These are phyloP conservation scores for Plagiodera versicolora DNA, from an alignment of 2,888 invertebrate species.

Conservation along the genomic window DNA sequence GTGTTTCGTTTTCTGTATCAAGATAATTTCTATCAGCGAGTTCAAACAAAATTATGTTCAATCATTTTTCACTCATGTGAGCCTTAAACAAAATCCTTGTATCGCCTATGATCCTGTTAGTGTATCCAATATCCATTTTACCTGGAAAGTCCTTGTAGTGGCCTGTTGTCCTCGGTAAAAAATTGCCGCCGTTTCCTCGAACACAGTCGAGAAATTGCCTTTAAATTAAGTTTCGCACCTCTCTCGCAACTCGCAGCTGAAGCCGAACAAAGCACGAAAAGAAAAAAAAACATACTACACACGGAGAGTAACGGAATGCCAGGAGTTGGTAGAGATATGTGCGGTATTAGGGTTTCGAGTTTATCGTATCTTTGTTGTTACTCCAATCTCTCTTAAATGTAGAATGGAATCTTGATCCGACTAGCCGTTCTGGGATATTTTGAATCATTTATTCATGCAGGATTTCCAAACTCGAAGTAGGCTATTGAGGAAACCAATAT, in stretches of 20 bases:
- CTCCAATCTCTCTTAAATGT: background rate
- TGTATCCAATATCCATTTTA: background rate
- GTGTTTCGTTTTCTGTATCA: no score
- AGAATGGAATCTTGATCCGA: background rate
- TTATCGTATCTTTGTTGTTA: background rate
- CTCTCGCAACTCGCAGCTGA: background rate
- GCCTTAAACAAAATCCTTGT: no score
- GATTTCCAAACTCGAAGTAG: no score
- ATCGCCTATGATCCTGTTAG: background rate
- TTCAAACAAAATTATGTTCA: no score
- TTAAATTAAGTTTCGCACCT: slow-evolving; percentile 26
- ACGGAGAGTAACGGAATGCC: background rate
- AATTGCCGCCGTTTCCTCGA: slow-evolving; percentile 23
- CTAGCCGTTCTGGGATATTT: background rate
- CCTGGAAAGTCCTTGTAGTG: background rate
- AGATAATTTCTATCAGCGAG: no score
- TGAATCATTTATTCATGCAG: no score
- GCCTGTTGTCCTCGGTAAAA: slow-evolving; percentile 22
- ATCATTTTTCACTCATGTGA: no score
- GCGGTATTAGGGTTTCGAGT: background rate
- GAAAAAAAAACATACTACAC: background rate
- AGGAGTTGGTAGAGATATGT: background rate
- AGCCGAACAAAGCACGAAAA: background rate
- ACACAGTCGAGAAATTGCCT: slow-evolving; percentile 21
- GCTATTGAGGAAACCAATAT: no score